phyloP scores from a whole-genome alignment of 2,888 invertebrate genomes.

The Eilema depressum region DNA sequence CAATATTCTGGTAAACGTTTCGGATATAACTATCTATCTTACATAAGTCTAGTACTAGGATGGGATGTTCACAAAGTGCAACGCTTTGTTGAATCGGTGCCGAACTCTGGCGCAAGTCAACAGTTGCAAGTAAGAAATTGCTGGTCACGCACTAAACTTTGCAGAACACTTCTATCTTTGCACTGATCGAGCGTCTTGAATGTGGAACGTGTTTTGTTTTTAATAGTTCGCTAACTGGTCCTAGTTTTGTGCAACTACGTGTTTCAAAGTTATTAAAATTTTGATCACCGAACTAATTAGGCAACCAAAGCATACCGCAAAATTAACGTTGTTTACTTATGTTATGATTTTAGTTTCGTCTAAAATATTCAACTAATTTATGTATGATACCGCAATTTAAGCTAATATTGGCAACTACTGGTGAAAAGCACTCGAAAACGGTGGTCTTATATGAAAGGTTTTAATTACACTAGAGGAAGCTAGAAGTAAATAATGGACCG shows the following conservation, averaged over 20 bases:
- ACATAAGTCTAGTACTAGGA: constrained; percentile 26
- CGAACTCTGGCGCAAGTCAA: constrained; percentile 30
- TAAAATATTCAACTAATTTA: not conserved
- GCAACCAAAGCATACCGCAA: too few relatives aligned
- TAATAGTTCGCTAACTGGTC: not conserved
- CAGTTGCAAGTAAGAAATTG: constrained; percentile 37
- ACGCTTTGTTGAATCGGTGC: constrained; percentile 46
- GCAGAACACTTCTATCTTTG: constrained; percentile 45
- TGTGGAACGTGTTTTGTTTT: constrained; percentile 27
- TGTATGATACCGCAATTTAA: not conserved
- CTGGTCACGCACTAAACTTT: constrained; percentile 56
- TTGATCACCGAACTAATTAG: not conserved
- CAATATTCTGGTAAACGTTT: constrained; percentile 1
- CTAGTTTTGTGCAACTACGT: not conserved
- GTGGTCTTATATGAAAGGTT: not conserved
- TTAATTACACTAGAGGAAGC: not conserved
- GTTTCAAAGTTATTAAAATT: not conserved
- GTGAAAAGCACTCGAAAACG: not conserved
- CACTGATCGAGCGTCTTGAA: constrained; percentile 39
- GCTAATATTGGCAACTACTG: not conserved
- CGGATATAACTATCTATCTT: constrained; percentile 32
- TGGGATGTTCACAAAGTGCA: constrained; percentile 40
- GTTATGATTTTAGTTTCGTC: not conserved
- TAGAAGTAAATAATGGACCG: not conserved
- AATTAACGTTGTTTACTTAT: not conserved